A percentile compares a stretch with the other conserved stretches of the same genome.
Evolutionary conservation across 2,888 invertebrate genomes (phyloP).

Genomic region (Nezara viridula): DNA sequence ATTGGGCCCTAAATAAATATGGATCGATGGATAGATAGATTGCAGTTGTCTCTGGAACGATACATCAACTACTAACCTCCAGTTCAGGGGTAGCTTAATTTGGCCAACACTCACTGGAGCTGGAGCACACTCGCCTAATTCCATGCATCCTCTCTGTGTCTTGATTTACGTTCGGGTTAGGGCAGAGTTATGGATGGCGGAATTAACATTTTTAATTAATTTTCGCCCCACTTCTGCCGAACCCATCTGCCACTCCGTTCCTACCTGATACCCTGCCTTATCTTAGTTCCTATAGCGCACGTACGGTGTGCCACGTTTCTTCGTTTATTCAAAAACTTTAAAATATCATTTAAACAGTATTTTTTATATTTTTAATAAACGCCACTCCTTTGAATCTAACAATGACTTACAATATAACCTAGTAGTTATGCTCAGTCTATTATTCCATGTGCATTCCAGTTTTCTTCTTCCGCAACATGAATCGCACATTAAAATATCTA

Average conservation of each 20-base stretch:
- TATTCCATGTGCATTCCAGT: no score
- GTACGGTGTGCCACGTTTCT: no score
- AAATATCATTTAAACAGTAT: no score
- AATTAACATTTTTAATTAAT: constrained; percentile 57
- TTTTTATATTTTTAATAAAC: no score
- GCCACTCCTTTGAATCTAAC: no score
- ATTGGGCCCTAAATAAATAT: constrained; percentile 8
- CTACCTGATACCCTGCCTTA: not conserved
- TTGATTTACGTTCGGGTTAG: constrained; percentile 52
- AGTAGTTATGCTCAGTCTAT: no score
- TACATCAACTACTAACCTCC: constrained; percentile 22
- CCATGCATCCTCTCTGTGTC: constrained; percentile 10
- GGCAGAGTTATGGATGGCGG: constrained; percentile 49
- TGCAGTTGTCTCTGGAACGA: not conserved
- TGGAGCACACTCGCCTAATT: constrained; percentile 43
- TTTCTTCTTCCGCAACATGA: no score
- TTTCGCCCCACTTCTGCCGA: not conserved
- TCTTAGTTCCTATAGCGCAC: not conserved
- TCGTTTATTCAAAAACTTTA: no score
- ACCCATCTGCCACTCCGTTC: not conserved
- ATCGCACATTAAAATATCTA: no score
- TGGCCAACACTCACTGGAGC: not conserved
- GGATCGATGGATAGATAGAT: not conserved
- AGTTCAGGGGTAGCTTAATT: not conserved
- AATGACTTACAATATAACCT: no score